phyloP scores from a whole-genome alignment of 1,140 invertebrate species.

The Zaprionus ornatus region DNA sequence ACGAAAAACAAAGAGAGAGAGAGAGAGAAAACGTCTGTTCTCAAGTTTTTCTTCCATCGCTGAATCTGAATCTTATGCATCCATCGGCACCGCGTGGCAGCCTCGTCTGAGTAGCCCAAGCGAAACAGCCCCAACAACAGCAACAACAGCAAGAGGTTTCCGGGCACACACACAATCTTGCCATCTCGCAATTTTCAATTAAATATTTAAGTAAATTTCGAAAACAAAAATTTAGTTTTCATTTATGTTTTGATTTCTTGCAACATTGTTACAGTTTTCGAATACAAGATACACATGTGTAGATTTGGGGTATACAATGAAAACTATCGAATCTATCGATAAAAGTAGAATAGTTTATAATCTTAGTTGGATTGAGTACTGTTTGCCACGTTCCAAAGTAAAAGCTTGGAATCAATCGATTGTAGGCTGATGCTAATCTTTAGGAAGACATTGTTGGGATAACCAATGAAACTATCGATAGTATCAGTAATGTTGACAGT shows the following conservation, averaged over 20 bases:
- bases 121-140: slow-evolving; percentile 11
- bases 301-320: not conserved
- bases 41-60: slow-evolving; percentile 31
- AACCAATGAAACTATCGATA: too few relatives aligned
- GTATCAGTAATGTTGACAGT: too few relatives aligned
- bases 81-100: slow-evolving; percentile 6
- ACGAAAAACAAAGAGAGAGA: not conserved
- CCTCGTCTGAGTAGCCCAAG: slow-evolving; percentile 19
- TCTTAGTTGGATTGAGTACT: too few relatives aligned
- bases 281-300: not conserved
- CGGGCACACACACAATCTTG: slow-evolving; percentile 10
- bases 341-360: too few relatives aligned
- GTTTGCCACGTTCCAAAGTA: too few relatives aligned
- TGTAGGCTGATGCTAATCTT: too few relatives aligned
- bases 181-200: not conserved
- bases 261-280: not conserved
- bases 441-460: too few relatives aligned
- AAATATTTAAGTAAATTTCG: not conserved
- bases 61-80: slow-evolving; percentile 10
- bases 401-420: too few relatives aligned
- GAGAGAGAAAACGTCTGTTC: slow-evolving; percentile 9
- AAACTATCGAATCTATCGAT: too few relatives aligned
- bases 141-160: slow-evolving; percentile 3
- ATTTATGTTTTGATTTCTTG: slow-evolving; percentile 4
- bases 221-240: not conserved